Percentiles rank a stretch among this genome's conserved stretches.
Evolutionary conservation across 1,140 invertebrate species (phyloP).

Genomic region (Apolygus lucorum): DNA sequence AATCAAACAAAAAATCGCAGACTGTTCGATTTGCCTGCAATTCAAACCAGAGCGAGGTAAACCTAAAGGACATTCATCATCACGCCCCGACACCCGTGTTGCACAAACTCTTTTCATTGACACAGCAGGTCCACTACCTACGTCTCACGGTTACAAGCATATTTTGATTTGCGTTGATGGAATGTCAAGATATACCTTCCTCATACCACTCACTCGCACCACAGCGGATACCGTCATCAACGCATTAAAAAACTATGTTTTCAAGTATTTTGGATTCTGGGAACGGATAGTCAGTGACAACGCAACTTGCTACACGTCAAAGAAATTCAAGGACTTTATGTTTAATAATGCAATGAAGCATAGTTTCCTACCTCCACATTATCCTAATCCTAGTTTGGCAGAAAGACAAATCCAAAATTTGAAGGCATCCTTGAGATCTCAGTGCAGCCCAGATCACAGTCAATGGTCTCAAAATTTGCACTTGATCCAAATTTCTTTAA

Average conservation of each 20-base stretch:
- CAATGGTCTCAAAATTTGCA: background rate
- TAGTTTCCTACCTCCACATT: background rate
- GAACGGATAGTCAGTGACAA: background rate
- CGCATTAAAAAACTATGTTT: background rate
- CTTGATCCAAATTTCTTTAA: background rate
- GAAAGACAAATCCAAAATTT: background rate
- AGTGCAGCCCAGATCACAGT: background rate
- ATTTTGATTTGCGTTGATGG: background rate
- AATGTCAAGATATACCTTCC: background rate
- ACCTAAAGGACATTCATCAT: background rate
- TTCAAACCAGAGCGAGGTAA: background rate
- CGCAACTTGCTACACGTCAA: background rate
- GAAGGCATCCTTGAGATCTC: background rate
- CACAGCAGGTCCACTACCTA: too few species aligned
- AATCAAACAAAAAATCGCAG: too few species aligned
- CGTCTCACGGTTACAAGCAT: background rate
- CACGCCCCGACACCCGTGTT: background rate
- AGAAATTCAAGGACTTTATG: too few species aligned
- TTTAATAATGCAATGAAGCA: background rate
- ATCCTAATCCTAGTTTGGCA: background rate
- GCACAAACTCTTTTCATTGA: background rate
- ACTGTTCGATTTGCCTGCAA: too few species aligned
- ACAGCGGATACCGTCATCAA: background rate
- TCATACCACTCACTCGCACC: background rate
- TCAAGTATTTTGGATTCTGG: slow-evolving; percentile 8